Conservation (phyloP, 1,140 invertebrate genomes). For the Chironomus tepperi region DNA sequence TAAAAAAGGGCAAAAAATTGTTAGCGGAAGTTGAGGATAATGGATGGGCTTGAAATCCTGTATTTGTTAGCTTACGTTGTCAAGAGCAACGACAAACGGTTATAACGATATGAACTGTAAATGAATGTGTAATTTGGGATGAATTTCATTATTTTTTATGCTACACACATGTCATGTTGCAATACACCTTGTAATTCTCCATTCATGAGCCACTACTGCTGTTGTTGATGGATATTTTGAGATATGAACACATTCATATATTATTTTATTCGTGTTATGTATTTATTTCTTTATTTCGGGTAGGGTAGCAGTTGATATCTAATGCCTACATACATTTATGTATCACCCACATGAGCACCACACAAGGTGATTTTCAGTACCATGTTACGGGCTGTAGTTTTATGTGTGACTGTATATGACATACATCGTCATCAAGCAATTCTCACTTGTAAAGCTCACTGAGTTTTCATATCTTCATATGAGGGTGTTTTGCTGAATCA, state of each 20-base stretch:
- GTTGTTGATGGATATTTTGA: neutral
- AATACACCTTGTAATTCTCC: neutral
- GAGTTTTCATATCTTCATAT: too few species aligned
- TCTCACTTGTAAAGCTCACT: too few species aligned
- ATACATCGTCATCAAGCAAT: neutral
- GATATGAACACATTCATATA: neutral
- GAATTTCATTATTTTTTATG: neutral
- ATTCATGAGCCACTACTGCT: neutral
- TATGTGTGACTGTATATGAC: neutral
- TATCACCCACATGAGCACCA: neutral
- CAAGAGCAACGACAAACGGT: neutral
- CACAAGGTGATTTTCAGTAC: neutral
- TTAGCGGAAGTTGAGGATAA: neutral
- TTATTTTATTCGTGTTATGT: neutral
- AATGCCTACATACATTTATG: neutral
- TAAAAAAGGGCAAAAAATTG: too few species aligned
- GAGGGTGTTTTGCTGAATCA: too few species aligned
- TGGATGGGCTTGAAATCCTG: neutral
- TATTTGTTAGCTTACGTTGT: neutral
- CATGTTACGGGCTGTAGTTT: neutral
- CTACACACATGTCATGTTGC: conserved; percentile 6
- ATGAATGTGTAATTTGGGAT: neutral
- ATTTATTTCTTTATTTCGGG: neutral
- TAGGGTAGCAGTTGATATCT: neutral
- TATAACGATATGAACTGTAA: neutral